Evolutionary conservation across 2,113 vertebrate genomes (phyloP).

Genomic region (Sialia sialis): DNA sequence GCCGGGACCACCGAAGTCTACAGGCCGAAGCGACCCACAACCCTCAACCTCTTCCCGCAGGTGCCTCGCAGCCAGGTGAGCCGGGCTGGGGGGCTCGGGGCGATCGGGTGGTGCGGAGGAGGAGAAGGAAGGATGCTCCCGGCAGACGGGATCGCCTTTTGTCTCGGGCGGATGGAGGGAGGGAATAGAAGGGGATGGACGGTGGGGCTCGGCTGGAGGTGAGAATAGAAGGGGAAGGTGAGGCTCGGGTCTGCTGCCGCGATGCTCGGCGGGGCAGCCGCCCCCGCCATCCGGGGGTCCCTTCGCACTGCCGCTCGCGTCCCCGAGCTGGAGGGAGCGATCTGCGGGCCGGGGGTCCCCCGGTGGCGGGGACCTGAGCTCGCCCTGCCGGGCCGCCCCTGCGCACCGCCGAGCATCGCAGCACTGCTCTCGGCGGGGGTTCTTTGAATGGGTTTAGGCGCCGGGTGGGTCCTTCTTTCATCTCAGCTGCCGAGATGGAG

Average conservation of each 20-base stretch:
- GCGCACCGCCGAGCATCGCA: background rate
- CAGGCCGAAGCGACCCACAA: conserved; percentile 93
- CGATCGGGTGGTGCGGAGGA: background rate
- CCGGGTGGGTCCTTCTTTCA: too few relatives aligned
- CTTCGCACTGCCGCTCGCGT: background rate
- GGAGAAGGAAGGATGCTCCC: background rate
- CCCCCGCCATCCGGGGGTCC: background rate
- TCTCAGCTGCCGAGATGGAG: background rate
- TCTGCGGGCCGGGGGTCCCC: background rate
- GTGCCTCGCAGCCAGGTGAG: conserved; percentile 93
- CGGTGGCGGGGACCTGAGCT: background rate
- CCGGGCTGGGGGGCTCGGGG: background rate
- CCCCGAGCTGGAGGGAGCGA: background rate
- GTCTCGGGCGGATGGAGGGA: background rate
- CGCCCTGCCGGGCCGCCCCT: background rate
- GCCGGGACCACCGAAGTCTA: conserved; percentile 87
- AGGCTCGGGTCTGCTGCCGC: background rate
- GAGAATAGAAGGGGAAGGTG: background rate
- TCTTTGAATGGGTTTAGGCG: background rate
- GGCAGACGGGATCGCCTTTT: background rate
- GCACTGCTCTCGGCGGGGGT: fast-evolving
- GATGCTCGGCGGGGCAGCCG: background rate
- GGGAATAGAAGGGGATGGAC: background rate
- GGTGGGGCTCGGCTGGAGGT: background rate
- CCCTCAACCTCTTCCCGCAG: conserved; percentile 95